Percentiles rank a stretch among this genome's conserved stretches.
These are phyloP conservation scores for Uria lomvia DNA, from an alignment of 2,113 vertebrate genomes.

Conservation along the genomic window DNA sequence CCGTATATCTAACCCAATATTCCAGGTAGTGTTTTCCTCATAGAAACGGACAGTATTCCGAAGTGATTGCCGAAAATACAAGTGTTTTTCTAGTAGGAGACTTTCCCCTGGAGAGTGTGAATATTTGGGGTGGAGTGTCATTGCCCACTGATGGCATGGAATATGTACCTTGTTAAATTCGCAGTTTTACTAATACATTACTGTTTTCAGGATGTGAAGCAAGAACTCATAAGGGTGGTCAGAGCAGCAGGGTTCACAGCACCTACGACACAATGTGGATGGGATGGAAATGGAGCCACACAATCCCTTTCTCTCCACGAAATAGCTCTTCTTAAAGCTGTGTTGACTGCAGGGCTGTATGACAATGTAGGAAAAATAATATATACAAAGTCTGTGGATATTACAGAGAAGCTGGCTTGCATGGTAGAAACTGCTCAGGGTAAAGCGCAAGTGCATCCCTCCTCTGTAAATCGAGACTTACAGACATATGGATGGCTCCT, in stretches of 20 bases:
- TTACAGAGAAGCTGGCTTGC: constrained; percentile 86
- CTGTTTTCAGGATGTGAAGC: constrained; percentile 85
- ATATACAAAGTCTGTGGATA: constrained; percentile 84
- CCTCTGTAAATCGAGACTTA: constrained; percentile 91
- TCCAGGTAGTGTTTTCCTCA: not conserved
- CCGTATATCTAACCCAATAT: not conserved
- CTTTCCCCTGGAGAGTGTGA: not conserved
- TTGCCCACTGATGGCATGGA: not conserved
- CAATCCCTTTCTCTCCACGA: constrained; percentile 76
- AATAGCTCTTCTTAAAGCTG: constrained; percentile 85
- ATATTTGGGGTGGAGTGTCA: not conserved
- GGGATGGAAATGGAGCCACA: constrained; percentile 15
- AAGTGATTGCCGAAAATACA: not conserved
- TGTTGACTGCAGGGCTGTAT: constrained; percentile 90
- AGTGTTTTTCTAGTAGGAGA: not conserved
- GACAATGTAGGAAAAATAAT: constrained; percentile 89
- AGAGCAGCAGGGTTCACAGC: constrained; percentile 86
- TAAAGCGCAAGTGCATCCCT: constrained; percentile 91
- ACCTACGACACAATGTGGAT: not conserved
- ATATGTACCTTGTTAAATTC: not conserved
- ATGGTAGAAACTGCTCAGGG: constrained; percentile 91
- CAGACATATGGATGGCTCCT: constrained; percentile 93
- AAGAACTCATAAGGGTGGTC: constrained; percentile 88
- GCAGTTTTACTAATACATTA: not conserved
- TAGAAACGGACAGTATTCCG: not conserved